Conservation (phyloP, 1,140 invertebrate species). For the Cotesia chilonis region DNA sequence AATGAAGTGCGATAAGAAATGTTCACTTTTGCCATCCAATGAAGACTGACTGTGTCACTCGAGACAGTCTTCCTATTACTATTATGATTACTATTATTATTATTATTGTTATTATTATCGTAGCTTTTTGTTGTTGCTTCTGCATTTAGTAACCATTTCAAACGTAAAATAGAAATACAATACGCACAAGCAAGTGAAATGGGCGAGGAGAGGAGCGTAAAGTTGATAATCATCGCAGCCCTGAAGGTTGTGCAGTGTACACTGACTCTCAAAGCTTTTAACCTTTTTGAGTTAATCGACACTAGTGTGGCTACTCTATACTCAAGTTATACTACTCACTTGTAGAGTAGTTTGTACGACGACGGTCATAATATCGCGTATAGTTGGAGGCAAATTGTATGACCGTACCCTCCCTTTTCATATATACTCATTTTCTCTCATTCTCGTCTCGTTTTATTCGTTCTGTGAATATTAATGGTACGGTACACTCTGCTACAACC, state of each 20-base stretch:
- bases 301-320: too few species aligned
- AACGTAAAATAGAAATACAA: conserved; percentile 15
- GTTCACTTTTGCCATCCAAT: conserved; percentile 1
- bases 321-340: conserved; percentile 11
- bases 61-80: too few species aligned
- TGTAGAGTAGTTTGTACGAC: conserved; percentile 19
- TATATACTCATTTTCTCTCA: conserved; percentile 13
- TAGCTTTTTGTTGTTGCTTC: neutral
- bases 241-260: neutral
- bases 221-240: conserved; percentile 7
- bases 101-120: too few species aligned
- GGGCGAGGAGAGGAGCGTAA: too few species aligned
- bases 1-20: conserved; percentile 19
- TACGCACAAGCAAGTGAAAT: neutral
- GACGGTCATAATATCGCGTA: conserved; percentile 2
- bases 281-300: conserved; percentile 25
- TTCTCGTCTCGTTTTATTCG: conserved; percentile 50
- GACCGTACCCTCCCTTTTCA: conserved; percentile 21
- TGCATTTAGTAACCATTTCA: neutral
- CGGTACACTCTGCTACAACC: neutral
- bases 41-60: too few species aligned
- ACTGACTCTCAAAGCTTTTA: neutral
- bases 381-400: neutral
- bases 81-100: too few species aligned
- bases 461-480: conserved; percentile 39